phyloP scores from a whole-genome alignment of 2,888 invertebrate genomes.

The Acleris emargana region DNA sequence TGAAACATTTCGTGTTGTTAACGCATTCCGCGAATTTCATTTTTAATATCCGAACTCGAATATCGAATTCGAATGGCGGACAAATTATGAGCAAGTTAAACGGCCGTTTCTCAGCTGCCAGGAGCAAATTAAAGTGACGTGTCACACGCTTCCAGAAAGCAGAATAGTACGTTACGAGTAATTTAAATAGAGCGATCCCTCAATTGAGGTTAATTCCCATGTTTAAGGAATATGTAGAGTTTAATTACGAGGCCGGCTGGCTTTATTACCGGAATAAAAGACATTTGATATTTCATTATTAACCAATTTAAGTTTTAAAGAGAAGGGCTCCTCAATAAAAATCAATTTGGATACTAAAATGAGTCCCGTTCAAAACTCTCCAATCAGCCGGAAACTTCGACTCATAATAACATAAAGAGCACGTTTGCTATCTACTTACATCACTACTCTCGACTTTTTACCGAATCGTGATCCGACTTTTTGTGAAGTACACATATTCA shows the following conservation, averaged over 20 bases:
- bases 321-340: conserved; percentile 45
- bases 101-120: conserved; percentile 42
- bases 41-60: conserved; percentile 32
- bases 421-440: conserved; percentile 78
- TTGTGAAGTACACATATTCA: conserved; percentile 79
- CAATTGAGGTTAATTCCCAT: conserved; percentile 83
- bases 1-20: conserved; percentile 14
- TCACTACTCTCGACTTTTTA: conserved; percentile 73
- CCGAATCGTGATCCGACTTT: conserved; percentile 77
- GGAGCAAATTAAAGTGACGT: conserved; percentile 67
- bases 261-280: conserved; percentile 41
- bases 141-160: conserved; percentile 81
- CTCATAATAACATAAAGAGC: conserved; percentile 59
- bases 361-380: conserved; percentile 36
- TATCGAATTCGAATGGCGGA: conserved; percentile 28
- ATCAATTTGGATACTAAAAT: conserved; percentile 76
- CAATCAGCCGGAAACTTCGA: conserved; percentile 34
- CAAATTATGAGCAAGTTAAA: conserved; percentile 26
- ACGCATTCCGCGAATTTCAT: conserved; percentile 22
- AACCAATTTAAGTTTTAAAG: conserved; percentile 28
- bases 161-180: conserved; percentile 76
- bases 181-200: conserved; percentile 83
- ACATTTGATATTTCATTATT: conserved; percentile 38
- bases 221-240: conserved; percentile 81
- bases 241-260: conserved; percentile 71